Percentiles rank a stretch among this genome's conserved stretches.
Conservation (phyloP, 2,113 vertebrate species). For the Paralichthys olivaceus region DNA sequence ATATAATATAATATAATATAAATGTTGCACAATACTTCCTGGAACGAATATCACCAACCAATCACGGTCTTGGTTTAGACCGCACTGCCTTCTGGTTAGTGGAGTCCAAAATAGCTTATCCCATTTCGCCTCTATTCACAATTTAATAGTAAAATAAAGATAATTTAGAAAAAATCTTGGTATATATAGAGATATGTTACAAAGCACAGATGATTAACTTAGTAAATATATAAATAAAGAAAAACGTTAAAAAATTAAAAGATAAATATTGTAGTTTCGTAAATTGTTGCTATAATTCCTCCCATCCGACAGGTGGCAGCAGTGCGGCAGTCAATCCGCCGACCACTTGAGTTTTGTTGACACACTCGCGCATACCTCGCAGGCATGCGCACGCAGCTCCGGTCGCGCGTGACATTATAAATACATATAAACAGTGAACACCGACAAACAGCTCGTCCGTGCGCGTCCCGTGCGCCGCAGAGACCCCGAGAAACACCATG, state of each 20-base stretch:
- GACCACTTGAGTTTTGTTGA: slow-evolving; percentile 20
- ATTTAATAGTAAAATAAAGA: no score
- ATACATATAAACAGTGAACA: neutral
- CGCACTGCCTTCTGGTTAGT: no score
- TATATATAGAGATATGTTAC: neutral
- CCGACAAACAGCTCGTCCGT: neutral
- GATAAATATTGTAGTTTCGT: neutral
- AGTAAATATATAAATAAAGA: no score
- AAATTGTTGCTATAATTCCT: slow-evolving; percentile 16
- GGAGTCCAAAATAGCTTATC: no score
- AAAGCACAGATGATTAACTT: neutral
- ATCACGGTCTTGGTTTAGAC: no score
- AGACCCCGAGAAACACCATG: slow-evolving; percentile 48
- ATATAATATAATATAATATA: no score
- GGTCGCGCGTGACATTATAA: slow-evolving; percentile 7
- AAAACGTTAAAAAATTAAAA: neutral
- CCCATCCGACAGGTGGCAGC: slow-evolving; percentile 57
- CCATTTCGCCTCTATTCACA: no score
- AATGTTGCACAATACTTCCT: no score
- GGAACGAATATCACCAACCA: no score
- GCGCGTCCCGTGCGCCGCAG: neutral
- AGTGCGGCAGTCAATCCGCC: neutral
- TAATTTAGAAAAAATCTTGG: neutral
- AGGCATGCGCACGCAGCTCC: neutral
- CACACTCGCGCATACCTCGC: neutral